phyloP scores from a whole-genome alignment of 2,888 invertebrate genomes.

The Caenorhabditis wallacei region DNA sequence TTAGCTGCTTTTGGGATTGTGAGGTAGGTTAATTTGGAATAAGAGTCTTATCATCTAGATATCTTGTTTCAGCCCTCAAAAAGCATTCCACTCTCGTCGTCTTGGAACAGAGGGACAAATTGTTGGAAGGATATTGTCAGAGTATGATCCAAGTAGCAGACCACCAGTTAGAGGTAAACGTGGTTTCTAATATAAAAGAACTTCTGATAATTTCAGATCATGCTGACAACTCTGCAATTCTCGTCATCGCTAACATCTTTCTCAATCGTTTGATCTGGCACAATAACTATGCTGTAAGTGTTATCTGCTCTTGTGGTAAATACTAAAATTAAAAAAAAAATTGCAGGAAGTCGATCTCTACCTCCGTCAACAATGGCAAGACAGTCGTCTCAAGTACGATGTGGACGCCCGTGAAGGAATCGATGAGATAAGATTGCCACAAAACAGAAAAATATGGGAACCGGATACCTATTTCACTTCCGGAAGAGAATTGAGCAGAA shows the following conservation, averaged over 20 bases:
- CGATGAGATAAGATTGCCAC: slow-evolving; percentile 76
- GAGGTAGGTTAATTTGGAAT: slow-evolving; percentile 1
- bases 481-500: slow-evolving; percentile 68
- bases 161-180: slow-evolving; percentile 80
- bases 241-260: slow-evolving; percentile 78
- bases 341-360: slow-evolving; percentile 80
- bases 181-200: no score
- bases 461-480: slow-evolving; percentile 81
- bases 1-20: not conserved
- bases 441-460: slow-evolving; percentile 77
- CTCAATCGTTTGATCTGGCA: slow-evolving; percentile 80
- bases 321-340: not conserved
- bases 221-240: slow-evolving; percentile 78
- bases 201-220: slow-evolving; percentile 63
- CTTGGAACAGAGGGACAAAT: slow-evolving; percentile 78
- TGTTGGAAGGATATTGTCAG: slow-evolving; percentile 73
- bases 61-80: slow-evolving; percentile 44
- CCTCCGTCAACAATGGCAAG: slow-evolving; percentile 82
- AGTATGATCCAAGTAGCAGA: slow-evolving; percentile 77
- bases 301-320: no score
- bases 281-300: slow-evolving; percentile 68
- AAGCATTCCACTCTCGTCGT: slow-evolving; percentile 70
- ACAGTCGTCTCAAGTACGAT: slow-evolving; percentile 79
- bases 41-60: not conserved
- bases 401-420: slow-evolving; percentile 80